Base-by-base conservation (phyloP, 2,113 vertebrate species). In the Eupsittula cactorum region DNA sequence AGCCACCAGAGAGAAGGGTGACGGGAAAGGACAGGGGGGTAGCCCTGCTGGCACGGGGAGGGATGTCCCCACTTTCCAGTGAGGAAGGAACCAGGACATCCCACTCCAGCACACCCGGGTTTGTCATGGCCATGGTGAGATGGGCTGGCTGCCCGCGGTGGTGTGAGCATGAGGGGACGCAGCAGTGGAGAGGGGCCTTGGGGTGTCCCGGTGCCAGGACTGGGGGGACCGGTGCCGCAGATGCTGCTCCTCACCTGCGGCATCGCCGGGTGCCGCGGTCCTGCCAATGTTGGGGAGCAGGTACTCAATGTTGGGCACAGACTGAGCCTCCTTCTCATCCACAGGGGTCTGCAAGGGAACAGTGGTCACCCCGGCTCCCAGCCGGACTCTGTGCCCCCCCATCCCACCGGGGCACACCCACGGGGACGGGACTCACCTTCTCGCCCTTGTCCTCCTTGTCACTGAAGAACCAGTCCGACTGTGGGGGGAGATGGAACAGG, bases 261-360 rank as follows among this genome's bases (percentile, higher is more conserved):
- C 98, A 89, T 99, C 99, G 8, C 98, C 98, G 5, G 99, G 97
- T n/a, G 98, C 97, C 62, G 95, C 96, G 0, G 99, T 99, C 97
- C 99, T 98, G 96, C 99, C 99, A 35, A 99, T 99, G 98, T 99
- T 99, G 97, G 99, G 98, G 69, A 99, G 98, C 95, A 99, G 98
- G 97, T 99, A 99, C 97, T 99, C 99, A 11, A 99, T 99, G 98
- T 99, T 99, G 79, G 99, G 99, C 94, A 99, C 98, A 0, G 99
- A 98, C 95, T 99, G 99, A 19, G 98, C 97, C 84, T 99, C 99
- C 97, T 99, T 98, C 82, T 99, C 99, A 92, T 99, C 99, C 96
- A 99, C 99, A 0, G 99, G 99, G 20, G 99, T 99, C 99, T 99
- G 95, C 13, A 16, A 79, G 82, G 39, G 13, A 1, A 4, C 1